Evolutionary conservation across 2,113 vertebrate species (phyloP).

Genomic region (Phrynosoma blainvillii): DNA sequence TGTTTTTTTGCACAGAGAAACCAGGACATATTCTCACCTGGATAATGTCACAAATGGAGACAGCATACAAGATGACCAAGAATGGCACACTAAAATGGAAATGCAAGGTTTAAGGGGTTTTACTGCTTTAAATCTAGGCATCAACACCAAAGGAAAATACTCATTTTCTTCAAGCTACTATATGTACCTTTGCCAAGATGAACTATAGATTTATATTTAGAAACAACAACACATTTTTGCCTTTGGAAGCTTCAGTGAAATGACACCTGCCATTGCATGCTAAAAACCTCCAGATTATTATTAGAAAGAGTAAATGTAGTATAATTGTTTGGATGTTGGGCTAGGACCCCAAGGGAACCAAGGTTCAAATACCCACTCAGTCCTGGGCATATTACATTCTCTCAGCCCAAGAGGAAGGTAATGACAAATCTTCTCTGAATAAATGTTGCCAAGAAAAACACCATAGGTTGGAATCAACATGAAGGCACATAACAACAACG

Average conservation of each 20-base stretch:
- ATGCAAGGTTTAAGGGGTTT: neutral
- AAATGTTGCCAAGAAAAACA: too few relatives aligned
- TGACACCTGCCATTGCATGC: neutral
- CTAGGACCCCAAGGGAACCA: too few relatives aligned
- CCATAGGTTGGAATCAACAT: too few relatives aligned
- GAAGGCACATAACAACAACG: too few relatives aligned
- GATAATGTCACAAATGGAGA: neutral
- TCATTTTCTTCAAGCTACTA: conserved; percentile 29
- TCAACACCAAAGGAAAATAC: conserved; percentile 26
- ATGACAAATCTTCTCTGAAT: too few relatives aligned
- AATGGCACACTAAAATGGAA: rapidly evolving
- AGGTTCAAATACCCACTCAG: too few relatives aligned
- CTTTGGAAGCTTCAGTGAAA: neutral
- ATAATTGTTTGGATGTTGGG: neutral
- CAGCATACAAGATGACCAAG: neutral
- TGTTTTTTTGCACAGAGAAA: neutral
- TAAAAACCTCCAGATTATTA: conserved; percentile 8
- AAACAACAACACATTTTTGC: neutral
- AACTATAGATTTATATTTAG: neutral
- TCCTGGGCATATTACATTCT: too few relatives aligned
- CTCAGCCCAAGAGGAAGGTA: too few relatives aligned
- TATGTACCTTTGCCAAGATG: conserved; percentile 45
- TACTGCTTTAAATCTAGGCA: conserved; percentile 16
- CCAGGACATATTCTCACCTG: neutral
- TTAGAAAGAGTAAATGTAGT: neutral